Conservation (phyloP, 2,113 vertebrate genomes). For the Aspiorhynchus laticeps region DNA sequence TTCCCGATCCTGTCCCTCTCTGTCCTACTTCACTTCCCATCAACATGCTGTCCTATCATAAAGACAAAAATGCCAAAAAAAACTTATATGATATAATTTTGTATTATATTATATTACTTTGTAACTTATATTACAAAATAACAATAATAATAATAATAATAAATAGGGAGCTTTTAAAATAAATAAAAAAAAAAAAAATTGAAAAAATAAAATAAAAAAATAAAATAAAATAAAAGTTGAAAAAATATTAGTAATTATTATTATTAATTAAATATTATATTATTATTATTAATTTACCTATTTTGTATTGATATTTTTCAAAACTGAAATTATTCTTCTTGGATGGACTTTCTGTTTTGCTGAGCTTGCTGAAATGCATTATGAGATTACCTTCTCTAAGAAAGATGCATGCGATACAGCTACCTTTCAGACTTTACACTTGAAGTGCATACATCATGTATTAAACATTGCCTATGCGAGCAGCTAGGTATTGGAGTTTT, state of each 20-base stretch:
- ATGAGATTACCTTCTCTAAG: not conserved
- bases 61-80: no score
- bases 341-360: not conserved
- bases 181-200: no score
- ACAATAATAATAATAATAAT: no score
- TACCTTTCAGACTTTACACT: not conserved
- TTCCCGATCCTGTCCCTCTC: no score
- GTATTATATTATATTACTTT: no score
- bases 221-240: not conserved
- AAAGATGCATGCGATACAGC: not conserved
- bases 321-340: not conserved
- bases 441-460: not conserved
- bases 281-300: not conserved
- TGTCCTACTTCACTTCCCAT: not conserved
- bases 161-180: no score
- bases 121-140: no score
- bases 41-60: not conserved
- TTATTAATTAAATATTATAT: no score
- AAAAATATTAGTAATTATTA: no score
- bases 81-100: no score
- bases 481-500: conserved; percentile 6
- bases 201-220: no score
- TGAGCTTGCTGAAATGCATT: not conserved
- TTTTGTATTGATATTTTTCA: not conserved
- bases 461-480: not conserved